A percentile compares a stretch with the other conserved stretches of the same genome.
Conservation (phyloP, 2,888 invertebrate species). For the Axea sp. region DNA sequence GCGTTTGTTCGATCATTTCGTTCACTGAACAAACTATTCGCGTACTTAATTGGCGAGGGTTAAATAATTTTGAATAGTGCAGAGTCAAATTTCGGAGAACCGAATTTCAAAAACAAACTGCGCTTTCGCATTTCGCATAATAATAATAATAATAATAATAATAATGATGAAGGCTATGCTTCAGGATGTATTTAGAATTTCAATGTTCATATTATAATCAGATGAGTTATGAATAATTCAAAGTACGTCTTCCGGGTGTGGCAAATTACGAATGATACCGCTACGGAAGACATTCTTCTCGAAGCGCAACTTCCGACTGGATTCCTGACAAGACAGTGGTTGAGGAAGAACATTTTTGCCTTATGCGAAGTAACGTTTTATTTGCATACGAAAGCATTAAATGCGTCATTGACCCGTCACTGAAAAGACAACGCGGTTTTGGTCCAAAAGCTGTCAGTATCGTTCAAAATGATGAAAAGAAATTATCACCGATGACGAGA, state of each 20-base stretch:
- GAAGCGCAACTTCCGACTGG: slow-evolving; percentile 5
- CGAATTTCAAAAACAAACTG: too few relatives aligned
- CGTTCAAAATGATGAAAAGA: slow-evolving; percentile 1
- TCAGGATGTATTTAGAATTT: too few relatives aligned
- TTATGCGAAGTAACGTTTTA: slow-evolving; percentile 5
- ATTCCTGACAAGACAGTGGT: slow-evolving; percentile 10
- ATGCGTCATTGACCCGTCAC: too few relatives aligned
- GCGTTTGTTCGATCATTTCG: too few relatives aligned
- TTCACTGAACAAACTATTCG: too few relatives aligned
- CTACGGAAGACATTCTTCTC: slow-evolving; percentile 18
- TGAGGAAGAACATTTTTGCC: background rate
- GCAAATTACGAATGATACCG: slow-evolving; percentile 14
- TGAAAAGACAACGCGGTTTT: too few relatives aligned
- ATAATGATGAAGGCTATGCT: too few relatives aligned
- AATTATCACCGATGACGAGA: slow-evolving; percentile 1
- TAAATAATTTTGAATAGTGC: too few relatives aligned
- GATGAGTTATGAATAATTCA: slow-evolving; percentile 19
- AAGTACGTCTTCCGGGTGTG: slow-evolving; percentile 5
- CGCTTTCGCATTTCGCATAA: too few relatives aligned
- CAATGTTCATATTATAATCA: slow-evolving; percentile 24
- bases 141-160: too few relatives aligned
- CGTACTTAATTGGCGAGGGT: too few relatives aligned
- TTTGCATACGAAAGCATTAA: slow-evolving; percentile 11
- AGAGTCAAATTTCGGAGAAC: too few relatives aligned
- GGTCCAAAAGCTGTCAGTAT: background rate